These are phyloP conservation scores for Pogonocichla stellata DNA, from an alignment of 2,113 vertebrate species.

Conservation along the genomic window DNA sequence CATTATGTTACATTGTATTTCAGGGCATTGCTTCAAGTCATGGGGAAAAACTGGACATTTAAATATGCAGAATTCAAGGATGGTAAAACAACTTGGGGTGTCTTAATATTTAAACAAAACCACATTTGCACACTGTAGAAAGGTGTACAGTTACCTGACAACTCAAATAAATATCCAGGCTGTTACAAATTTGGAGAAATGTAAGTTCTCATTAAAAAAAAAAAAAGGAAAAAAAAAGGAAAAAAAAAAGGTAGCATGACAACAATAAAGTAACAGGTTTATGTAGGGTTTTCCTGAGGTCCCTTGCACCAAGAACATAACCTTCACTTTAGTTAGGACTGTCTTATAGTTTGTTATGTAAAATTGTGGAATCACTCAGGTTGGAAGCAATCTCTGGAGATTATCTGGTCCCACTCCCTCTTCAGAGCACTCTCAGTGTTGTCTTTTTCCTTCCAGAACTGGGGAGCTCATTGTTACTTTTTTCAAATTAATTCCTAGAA, in stretches of 20 bases:
- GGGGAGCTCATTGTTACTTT: not conserved
- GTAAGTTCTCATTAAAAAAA: not conserved
- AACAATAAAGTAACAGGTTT: not conserved
- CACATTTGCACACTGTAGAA: fast-evolving
- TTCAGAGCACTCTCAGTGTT: not conserved
- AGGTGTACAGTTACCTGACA: not conserved
- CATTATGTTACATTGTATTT: not conserved
- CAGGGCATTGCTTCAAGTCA: not conserved
- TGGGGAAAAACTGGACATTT: not conserved
- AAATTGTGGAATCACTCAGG: not conserved
- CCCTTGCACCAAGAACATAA: not conserved
- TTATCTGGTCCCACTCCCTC: not conserved
- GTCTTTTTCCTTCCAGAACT: not conserved
- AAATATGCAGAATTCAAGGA: not conserved
- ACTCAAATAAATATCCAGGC: not conserved
- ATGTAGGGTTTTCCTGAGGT: not conserved
- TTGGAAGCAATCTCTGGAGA: not conserved
- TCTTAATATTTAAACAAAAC: not conserved
- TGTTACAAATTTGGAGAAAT: not conserved
- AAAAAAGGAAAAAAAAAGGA: not conserved
- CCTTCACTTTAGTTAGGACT: not conserved
- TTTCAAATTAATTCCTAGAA: not conserved
- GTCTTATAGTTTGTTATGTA: not conserved
- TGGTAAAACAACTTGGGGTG: not conserved
- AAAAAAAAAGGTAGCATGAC: not conserved